These are phyloP conservation scores for Yponomeuta sedellus DNA, from an alignment of 2,888 invertebrate species.

Conservation along the genomic window DNA sequence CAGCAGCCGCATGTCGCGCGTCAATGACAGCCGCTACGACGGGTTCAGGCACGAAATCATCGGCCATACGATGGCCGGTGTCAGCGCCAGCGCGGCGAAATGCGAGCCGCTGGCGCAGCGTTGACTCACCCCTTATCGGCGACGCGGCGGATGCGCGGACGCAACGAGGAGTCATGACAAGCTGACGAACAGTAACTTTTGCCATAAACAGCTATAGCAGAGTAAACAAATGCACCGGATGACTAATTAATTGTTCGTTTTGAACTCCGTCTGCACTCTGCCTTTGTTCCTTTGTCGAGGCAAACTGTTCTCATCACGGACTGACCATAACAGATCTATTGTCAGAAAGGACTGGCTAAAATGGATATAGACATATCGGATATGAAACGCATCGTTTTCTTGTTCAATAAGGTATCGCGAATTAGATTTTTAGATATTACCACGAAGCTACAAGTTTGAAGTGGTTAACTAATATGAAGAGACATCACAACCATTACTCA, in stretches of 20 bases:
- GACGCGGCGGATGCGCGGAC: conserved; percentile 62
- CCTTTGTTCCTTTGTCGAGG: conserved; percentile 67
- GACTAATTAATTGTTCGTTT: conserved; percentile 54
- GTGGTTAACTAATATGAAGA: not conserved
- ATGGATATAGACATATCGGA: not conserved
- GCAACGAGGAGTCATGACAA: conserved; percentile 46
- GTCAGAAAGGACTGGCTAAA: not conserved
- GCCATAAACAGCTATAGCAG: conserved; percentile 45
- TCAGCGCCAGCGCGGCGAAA: conserved; percentile 11
- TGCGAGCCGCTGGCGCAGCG: conserved; percentile 19
- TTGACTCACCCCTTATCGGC: conserved; percentile 66
- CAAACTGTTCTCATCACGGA: not conserved
- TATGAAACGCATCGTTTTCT: not conserved
- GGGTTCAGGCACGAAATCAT: not conserved
- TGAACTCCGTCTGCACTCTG: conserved; percentile 27
- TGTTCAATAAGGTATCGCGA: not conserved
- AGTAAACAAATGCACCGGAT: conserved; percentile 49
- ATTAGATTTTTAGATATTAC: not conserved
- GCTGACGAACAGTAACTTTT: conserved; percentile 57
- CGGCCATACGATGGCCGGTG: not conserved
- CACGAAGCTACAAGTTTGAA: not conserved
- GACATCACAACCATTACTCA: too few relatives aligned
- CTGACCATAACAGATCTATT: not conserved
- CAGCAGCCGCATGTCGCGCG: not conserved
- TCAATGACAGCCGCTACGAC: not conserved